Evolutionary conservation across 2,113 vertebrate species (phyloP), one percentile per base, ranked within the genome.

Genomic region (Passer domesticus): DNA sequence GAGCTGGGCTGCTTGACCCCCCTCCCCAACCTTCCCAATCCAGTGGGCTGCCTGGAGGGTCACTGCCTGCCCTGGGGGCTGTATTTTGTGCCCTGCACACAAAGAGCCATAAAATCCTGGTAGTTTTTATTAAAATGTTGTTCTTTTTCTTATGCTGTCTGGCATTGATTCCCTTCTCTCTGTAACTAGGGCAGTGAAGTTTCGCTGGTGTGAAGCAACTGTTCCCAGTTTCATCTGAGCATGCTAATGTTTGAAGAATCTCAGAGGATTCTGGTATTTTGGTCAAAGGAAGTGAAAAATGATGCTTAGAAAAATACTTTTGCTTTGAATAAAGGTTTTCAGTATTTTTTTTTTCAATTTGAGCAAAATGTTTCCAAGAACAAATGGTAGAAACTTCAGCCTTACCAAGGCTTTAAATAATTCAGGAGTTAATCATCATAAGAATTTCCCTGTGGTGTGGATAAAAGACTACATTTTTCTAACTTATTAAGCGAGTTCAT

Each of bases 371-470:
- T 83, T 93, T 87, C 46, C 75, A 77, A 91, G 70, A 92, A 46
- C 15, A 37, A 81, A 60, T 44, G 37, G 59, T 75, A 77, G 55
- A 55, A 93, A 70, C 33, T 83, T 90, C n/a, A 88, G 43, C 43
- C 24, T 73, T 87, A 50, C n/a, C 19, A 44, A 83, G 43, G 39
- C 50, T 94, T 93, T 88, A 66, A 88, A 66, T 83, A 95, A 91
- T 94, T 90, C 47, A 93, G 59, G 60, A 67, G 4, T 75, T 94
- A 88, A 91, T 91, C 10, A 12, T 90, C 44, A 1, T 89, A 72
- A 93, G 68, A 86, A 92, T 92, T 95, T 89, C 79, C 44, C 44
- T 90, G 59, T 81, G 72, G 39, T 69, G 58, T 86, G 72, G 72
- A 83, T 87, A 70, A 83, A 94, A 85, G 46, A 39, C 35, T 50